A percentile compares a stretch with the other conserved stretches of the same genome.
Conservation (phyloP, 2,888 invertebrate genomes). For the Cyrtodaria siliqua region DNA sequence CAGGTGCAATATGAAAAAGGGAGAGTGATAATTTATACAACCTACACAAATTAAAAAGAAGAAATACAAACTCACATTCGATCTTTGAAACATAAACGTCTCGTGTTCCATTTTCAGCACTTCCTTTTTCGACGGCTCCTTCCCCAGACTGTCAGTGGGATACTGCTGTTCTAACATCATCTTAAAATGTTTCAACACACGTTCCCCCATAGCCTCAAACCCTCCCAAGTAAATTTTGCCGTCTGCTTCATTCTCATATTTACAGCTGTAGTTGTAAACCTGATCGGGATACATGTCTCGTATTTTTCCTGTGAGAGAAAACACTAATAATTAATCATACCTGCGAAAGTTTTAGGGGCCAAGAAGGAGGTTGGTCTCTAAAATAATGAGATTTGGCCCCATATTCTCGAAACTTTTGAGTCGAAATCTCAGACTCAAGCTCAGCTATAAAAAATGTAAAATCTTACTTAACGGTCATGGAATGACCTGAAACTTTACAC, state of each 20-base stretch:
- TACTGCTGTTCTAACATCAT: conserved; percentile 60
- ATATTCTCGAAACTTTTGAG: too few species aligned
- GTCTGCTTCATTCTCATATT: conserved; percentile 29
- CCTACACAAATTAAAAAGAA: background rate
- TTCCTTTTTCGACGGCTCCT: conserved; percentile 52
- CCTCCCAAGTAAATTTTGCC: conserved; percentile 43
- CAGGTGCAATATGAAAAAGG: too few species aligned
- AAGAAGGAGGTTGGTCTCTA: too few species aligned
- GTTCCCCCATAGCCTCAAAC: conserved; percentile 65
- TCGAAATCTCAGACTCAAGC: too few species aligned
- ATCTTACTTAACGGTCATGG: too few species aligned
- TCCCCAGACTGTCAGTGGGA: conserved; percentile 51
- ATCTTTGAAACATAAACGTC: conserved; percentile 70
- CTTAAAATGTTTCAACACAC: conserved; percentile 64
- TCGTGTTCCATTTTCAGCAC: conserved; percentile 59
- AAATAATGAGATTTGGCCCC: too few species aligned
- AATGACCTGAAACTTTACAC: too few species aligned
- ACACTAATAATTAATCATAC: too few species aligned
- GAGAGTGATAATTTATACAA: background rate
- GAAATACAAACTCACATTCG: conserved; percentile 52
- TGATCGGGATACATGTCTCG: conserved; percentile 29
- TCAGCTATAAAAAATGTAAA: too few species aligned
- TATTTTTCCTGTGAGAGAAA: conserved; percentile 48
- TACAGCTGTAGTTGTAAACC: conserved; percentile 45
- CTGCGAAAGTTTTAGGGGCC: too few species aligned